These are phyloP conservation scores for Microcaecilia unicolor DNA, from an alignment of 2,797 vertebrate species.

Conservation along the genomic window DNA sequence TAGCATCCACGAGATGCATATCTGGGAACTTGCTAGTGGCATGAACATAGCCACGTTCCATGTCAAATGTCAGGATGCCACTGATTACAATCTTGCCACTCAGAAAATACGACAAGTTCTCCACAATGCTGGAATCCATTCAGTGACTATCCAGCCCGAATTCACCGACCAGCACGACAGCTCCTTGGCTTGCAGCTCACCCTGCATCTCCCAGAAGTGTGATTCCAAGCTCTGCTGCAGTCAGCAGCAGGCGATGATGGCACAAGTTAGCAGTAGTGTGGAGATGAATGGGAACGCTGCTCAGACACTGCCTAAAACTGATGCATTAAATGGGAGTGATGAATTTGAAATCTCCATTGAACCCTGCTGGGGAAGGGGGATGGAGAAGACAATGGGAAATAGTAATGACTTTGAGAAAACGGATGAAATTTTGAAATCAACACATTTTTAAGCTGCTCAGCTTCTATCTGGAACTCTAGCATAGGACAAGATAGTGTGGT, in stretches of 20 bases:
- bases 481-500: no score
- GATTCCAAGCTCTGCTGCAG: constrained; percentile 52
- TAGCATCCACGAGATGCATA: constrained; percentile 62
- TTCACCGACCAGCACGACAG: constrained; percentile 23
- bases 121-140: constrained; percentile 59
- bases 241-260: constrained; percentile 13
- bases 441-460: constrained; percentile 2
- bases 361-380: not conserved
- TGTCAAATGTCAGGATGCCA: constrained; percentile 44
- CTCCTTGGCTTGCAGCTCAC: constrained; percentile 31
- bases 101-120: constrained; percentile 54
- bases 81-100: constrained; percentile 31
- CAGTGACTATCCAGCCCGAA: constrained; percentile 68
- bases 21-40: constrained; percentile 66
- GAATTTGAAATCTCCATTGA: constrained; percentile 13
- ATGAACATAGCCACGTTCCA: constrained; percentile 70
- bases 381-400: not conserved
- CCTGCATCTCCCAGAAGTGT: constrained; percentile 53
- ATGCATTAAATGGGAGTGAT: constrained; percentile 13
- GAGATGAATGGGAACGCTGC: constrained; percentile 29
- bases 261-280: constrained; percentile 26
- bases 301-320: constrained; percentile 2
- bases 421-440: not conserved
- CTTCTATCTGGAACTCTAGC: no score
- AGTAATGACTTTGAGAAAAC: not conserved